phyloP scores from a whole-genome alignment of 2,888 invertebrate genomes.

The Hydrotaea cyrtoneurina region DNA sequence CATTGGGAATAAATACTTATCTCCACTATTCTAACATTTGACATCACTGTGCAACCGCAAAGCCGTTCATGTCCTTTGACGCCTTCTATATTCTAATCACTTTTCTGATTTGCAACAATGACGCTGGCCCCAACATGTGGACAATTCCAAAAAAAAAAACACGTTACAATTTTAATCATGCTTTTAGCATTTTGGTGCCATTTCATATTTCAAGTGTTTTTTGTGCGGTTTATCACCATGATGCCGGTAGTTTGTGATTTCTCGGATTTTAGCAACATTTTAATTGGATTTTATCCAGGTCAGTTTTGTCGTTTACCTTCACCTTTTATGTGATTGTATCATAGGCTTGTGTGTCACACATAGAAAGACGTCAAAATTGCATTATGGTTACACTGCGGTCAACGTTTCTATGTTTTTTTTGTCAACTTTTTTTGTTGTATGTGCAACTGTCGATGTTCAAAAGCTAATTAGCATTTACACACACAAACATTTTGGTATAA shows the following conservation, averaged over 20 bases:
- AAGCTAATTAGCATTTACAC: slow-evolving; percentile 27
- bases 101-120: background rate
- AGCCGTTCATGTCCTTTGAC: no score
- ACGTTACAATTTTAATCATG: slow-evolving; percentile 10
- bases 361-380: background rate
- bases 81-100: no score
- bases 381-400: background rate
- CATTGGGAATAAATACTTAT: no score
- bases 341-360: background rate
- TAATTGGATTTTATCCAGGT: slow-evolving; percentile 52
- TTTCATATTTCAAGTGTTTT: slow-evolving; percentile 47
- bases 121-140: background rate
- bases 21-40: no score
- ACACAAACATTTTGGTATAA: background rate
- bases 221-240: slow-evolving; percentile 28
- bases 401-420: background rate
- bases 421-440: no score
- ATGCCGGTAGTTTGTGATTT: background rate
- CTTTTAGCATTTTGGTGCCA: slow-evolving; percentile 1
- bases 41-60: no score
- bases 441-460: background rate
- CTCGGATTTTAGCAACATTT: slow-evolving; percentile 21
- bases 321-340: background rate
- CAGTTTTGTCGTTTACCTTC: slow-evolving; percentile 8
- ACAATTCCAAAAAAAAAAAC: background rate